Conservation (phyloP, 64 coral and sea anemone species). For the Actinia equina region DNA sequence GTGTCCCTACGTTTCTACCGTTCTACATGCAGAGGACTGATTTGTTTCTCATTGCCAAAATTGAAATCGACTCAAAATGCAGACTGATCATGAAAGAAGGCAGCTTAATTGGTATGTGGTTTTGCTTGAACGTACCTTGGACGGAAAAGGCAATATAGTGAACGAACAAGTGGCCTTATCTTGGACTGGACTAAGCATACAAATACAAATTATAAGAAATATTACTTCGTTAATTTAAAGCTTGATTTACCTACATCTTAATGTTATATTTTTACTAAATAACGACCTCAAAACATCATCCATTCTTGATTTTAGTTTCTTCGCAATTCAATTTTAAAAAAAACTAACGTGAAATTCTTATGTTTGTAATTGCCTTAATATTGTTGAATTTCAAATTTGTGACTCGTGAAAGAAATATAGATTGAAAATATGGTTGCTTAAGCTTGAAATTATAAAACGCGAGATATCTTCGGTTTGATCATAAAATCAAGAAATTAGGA, state of each 20-base stretch:
- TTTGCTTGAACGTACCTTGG: no score
- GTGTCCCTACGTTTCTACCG: not conserved
- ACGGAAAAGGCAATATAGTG: no score
- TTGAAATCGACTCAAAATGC: no score
- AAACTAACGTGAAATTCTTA: not conserved
- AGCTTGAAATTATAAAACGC: not conserved
- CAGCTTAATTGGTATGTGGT: no score
- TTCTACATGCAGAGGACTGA: not conserved
- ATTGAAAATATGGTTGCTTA: not conserved
- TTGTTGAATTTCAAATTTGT: not conserved
- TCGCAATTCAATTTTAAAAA: not conserved
- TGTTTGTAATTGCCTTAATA: not conserved
- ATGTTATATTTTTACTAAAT: not conserved
- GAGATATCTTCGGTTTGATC: no score
- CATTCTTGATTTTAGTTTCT: not conserved
- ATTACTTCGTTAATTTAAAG: not conserved
- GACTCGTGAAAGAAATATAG: not conserved
- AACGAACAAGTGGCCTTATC: not conserved
- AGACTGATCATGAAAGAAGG: no score
- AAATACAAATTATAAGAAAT: not conserved
- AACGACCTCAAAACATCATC: not conserved
- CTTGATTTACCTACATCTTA: not conserved
- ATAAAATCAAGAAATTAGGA: no score
- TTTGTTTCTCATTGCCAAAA: not conserved
- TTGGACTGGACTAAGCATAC: not conserved